A percentile compares a stretch with the other conserved stretches of the same genome.
Conservation (phyloP, 2,113 vertebrate species). For the Stictonetta naevosa region DNA sequence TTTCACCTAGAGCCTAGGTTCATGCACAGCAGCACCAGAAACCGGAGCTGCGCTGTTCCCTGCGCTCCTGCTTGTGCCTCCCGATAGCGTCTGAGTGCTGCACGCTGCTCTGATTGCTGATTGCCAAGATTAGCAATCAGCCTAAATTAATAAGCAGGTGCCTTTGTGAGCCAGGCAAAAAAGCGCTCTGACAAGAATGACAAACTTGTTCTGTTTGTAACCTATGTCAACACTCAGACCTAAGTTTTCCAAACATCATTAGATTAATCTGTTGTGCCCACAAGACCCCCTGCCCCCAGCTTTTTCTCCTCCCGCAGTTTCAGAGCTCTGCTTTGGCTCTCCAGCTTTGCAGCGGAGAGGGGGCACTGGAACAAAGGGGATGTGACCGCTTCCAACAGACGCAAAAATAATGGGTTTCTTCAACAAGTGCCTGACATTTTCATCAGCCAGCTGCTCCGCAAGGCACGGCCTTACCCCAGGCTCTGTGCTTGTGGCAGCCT, state of each 20-base stretch:
- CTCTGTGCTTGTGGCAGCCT: not conserved
- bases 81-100: not conserved
- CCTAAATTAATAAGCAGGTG: constrained; percentile 4
- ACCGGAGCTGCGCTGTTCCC: not conserved
- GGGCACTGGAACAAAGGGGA: not conserved
- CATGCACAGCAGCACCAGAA: not conserved
- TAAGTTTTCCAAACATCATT: constrained; percentile 14
- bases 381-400: not conserved
- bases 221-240: not conserved
- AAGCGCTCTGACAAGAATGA: not conserved
- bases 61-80: not conserved
- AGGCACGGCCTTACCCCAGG: not conserved
- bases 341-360: not conserved
- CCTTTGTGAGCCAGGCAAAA: constrained; percentile 9
- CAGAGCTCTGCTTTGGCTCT: not conserved
- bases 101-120: not conserved
- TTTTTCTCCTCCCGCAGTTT: not conserved
- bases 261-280: not conserved
- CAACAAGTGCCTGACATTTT: not conserved
- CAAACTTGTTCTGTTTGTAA: not conserved
- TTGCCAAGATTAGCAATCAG: constrained; percentile 24
- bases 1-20: no score
- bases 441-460: not conserved
- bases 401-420: not conserved
- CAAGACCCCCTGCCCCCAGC: rapidly evolving